Percentiles rank a stretch among this genome's conserved stretches.
Evolutionary conservation across 2,113 vertebrate genomes (phyloP).

Genomic region (Nipponia nippon): DNA sequence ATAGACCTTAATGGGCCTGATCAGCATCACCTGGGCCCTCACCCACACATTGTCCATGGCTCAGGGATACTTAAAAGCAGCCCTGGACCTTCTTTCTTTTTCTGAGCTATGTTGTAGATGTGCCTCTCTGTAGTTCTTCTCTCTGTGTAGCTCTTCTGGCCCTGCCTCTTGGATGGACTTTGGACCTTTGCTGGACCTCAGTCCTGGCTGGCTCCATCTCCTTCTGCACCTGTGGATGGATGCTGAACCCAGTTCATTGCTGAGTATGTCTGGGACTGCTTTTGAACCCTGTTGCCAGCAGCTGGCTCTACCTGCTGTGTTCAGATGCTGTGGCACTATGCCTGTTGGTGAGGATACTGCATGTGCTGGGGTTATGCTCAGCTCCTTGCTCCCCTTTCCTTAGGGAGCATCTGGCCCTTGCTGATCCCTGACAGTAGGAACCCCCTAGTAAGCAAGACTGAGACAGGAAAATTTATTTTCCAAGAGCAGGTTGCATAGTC

Average conservation of each 20-base stretch:
- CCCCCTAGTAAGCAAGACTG: background rate
- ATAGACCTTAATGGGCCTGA: background rate
- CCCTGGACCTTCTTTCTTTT: no score
- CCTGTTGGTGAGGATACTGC: background rate
- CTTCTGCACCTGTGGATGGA: background rate
- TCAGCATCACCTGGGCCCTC: background rate
- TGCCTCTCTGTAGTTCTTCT: background rate
- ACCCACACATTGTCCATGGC: background rate
- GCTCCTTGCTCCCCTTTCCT: background rate
- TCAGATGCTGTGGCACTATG: background rate
- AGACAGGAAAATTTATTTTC: background rate
- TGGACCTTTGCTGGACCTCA: background rate
- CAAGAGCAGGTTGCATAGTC: background rate
- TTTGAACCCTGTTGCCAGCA: background rate
- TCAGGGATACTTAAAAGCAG: background rate
- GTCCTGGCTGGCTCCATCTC: background rate
- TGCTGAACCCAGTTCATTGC: background rate
- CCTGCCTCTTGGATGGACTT: background rate
- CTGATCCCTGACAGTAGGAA: background rate
- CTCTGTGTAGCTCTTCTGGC: background rate
- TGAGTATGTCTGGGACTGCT: background rate
- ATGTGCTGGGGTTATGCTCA: background rate
- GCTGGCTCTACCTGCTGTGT: background rate
- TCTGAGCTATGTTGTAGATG: background rate
- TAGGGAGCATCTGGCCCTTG: background rate